phyloP scores from a whole-genome alignment of 2,113 vertebrate species.

The Sinocyclocheilus rhinocerous region DNA sequence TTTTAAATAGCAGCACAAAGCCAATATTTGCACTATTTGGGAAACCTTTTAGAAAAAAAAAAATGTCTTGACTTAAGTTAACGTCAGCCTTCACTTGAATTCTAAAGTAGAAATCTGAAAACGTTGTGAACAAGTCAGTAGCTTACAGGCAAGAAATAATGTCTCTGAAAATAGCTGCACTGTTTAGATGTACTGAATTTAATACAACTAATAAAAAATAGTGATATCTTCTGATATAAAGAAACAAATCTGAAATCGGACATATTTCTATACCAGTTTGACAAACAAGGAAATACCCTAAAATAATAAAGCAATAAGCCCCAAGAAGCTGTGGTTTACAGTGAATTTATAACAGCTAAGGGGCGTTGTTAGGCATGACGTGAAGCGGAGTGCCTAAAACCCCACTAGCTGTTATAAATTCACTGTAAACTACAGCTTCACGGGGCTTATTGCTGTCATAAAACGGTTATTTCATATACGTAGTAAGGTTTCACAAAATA shows the following conservation, averaged over 20 bases:
- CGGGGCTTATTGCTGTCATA: no score
- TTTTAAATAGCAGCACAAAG: background rate
- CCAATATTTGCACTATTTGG: background rate
- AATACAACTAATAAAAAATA: background rate
- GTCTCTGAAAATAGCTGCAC: background rate
- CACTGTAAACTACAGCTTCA: no score
- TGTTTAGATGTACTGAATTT: background rate
- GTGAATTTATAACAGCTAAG: no score
- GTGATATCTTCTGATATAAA: background rate
- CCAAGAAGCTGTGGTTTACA: no score
- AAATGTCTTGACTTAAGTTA: background rate
- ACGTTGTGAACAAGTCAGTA: background rate
- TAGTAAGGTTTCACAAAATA: no score
- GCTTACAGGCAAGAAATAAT: background rate
- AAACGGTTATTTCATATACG: no score
- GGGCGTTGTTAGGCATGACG: no score
- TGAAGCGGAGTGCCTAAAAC: no score
- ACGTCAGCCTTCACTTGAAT: background rate
- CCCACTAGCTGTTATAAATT: no score
- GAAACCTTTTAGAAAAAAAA: background rate
- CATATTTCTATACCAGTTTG: background rate
- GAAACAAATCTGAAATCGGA: background rate
- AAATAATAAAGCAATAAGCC: no score
- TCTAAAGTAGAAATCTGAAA: background rate
- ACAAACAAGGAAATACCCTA: no score